A percentile compares a stretch with the other conserved stretches of the same genome.
These are phyloP conservation scores for Pissodes strobi DNA, from an alignment of 1,140 invertebrate genomes.

Conservation along the genomic window DNA sequence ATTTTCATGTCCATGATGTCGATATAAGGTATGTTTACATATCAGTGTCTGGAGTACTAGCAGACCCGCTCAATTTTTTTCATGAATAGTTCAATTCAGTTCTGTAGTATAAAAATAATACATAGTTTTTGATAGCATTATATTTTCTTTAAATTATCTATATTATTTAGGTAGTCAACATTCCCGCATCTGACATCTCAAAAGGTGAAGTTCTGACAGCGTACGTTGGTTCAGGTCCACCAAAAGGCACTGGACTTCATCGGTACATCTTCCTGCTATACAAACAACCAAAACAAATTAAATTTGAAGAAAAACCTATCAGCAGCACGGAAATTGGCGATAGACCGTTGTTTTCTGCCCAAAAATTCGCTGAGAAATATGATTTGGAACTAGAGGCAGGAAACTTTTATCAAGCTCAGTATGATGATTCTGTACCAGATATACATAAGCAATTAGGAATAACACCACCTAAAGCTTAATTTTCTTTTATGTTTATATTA, in stretches of 20 bases:
- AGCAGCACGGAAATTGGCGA: slow-evolving; percentile 47
- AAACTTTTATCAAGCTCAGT: slow-evolving; percentile 90
- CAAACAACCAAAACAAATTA: slow-evolving; percentile 75
- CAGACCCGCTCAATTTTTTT: no score
- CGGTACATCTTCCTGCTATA: slow-evolving; percentile 89
- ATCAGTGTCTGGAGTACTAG: no score
- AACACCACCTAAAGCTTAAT: no score
- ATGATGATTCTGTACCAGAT: slow-evolving; percentile 74
- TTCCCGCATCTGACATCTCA: slow-evolving; percentile 75
- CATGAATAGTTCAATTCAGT: no score
- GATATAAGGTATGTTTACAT: no score
- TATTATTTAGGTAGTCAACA: slow-evolving; percentile 81
- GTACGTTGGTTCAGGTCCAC: slow-evolving; percentile 86
- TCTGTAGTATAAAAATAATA: no score
- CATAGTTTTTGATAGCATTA: no score
- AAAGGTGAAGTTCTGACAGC: slow-evolving; percentile 71
- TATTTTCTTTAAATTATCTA: no score
- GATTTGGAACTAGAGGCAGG: slow-evolving; percentile 83
- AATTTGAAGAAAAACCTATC: slow-evolving; percentile 69
- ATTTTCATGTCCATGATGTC: no score
- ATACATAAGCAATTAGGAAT: slow-evolving; percentile 69
- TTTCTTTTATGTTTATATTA: no score
- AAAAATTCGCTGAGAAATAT: slow-evolving; percentile 83
- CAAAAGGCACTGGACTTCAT: slow-evolving; percentile 80
- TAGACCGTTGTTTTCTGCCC: slow-evolving; percentile 69